Evolutionary conservation across 92 coral and sea anemone species (phyloP).

Genomic region (Porites rus): DNA sequence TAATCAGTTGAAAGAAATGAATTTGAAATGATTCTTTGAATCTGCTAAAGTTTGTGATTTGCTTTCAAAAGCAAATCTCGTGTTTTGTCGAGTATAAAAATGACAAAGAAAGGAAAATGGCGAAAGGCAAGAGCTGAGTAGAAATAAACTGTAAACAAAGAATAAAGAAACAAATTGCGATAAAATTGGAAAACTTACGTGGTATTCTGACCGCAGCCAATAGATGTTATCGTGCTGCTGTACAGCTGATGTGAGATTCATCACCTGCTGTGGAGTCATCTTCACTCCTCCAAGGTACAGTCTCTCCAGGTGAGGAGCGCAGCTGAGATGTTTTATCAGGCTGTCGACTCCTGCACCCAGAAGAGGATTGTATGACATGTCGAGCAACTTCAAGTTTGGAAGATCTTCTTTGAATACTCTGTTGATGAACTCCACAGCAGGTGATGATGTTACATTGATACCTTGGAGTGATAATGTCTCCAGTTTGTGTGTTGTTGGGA

Average conservation of each 20-base stretch:
- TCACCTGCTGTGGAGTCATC: not conserved
- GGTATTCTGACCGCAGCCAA: not conserved
- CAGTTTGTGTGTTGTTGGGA: not conserved
- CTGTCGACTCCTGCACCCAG: not conserved
- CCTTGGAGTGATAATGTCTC: rapidly evolving
- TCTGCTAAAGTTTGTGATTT: too few relatives aligned
- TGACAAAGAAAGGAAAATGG: not conserved
- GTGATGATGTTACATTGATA: not conserved
- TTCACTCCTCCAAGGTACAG: not conserved
- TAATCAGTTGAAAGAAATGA: too few relatives aligned
- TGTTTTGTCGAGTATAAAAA: too few relatives aligned
- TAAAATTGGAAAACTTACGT: not conserved
- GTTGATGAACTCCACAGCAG: not conserved
- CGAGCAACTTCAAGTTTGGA: not conserved
- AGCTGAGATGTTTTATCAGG: not conserved
- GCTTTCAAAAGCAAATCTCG: too few relatives aligned
- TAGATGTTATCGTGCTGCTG: not conserved
- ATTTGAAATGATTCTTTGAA: too few relatives aligned
- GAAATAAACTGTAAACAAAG: not conserved
- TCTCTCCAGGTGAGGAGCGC: not conserved
- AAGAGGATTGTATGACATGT: not conserved
- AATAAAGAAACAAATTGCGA: not conserved
- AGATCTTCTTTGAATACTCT: not conserved
- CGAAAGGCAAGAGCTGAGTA: not conserved
- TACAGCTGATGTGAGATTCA: not conserved